Conservation (phyloP, 1,140 invertebrate genomes). For the Lepidostoma basale region DNA sequence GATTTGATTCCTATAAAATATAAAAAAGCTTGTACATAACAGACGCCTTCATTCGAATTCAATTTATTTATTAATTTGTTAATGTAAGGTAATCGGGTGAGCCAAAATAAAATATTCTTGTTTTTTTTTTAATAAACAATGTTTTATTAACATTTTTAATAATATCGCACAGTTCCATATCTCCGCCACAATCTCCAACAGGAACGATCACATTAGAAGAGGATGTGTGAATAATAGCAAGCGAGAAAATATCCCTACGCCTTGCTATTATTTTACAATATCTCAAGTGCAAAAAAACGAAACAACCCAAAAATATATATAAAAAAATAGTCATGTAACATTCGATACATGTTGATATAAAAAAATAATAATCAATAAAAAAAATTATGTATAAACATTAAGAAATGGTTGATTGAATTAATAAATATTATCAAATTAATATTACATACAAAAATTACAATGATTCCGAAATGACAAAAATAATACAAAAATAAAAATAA, state of each 20-base stretch:
- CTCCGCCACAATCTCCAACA: slow-evolving; percentile 40
- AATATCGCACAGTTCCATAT: slow-evolving; percentile 40
- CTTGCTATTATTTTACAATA: not conserved
- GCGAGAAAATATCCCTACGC: not conserved
- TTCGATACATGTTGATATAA: slow-evolving; percentile 26
- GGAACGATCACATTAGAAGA: slow-evolving; percentile 41
- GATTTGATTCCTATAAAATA: no score
- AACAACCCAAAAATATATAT: slow-evolving; percentile 10
- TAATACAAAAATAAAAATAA: slow-evolving; percentile 29
- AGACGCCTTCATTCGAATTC: no score
- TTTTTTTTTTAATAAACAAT: slow-evolving; percentile 46
- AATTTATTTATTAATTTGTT: no score
- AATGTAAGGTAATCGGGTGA: no score
- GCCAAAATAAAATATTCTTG: no score
- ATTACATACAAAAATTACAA: not conserved
- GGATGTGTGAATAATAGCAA: not conserved
- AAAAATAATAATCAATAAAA: slow-evolving; percentile 11
- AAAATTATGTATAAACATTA: slow-evolving; percentile 14
- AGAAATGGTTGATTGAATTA: not conserved
- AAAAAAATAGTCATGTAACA: slow-evolving; percentile 23
- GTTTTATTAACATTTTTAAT: slow-evolving; percentile 44
- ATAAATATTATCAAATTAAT: slow-evolving; percentile 1
- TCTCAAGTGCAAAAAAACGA: slow-evolving; percentile 3
- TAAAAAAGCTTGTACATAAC: no score
- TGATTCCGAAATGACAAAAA: not conserved